Evolutionary conservation across 2,888 invertebrate species (phyloP).

Genomic region (Chrysotoxum bicinctum): DNA sequence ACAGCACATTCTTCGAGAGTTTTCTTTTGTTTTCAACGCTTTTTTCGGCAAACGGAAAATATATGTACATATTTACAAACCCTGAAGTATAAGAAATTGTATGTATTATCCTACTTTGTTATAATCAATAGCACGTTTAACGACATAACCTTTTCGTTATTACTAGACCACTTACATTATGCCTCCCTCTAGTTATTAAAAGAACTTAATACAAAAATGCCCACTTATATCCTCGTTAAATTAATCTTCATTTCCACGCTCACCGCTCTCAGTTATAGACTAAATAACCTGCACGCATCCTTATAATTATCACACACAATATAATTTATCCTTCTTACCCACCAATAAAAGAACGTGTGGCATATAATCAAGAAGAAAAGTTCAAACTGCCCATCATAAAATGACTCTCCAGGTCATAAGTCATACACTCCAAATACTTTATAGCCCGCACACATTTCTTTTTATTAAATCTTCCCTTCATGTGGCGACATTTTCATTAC

Average conservation of each 20-base stretch:
- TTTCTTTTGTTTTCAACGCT: no score
- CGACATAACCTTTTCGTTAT: constrained; percentile 6
- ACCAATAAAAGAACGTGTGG: background rate
- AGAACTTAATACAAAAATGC: background rate
- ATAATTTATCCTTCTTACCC: background rate
- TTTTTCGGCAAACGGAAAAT: no score
- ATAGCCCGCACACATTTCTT: background rate
- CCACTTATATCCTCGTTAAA: constrained; percentile 26
- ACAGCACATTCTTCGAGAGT: no score
- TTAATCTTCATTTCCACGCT: background rate
- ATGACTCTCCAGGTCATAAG: constrained; percentile 4
- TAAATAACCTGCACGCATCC: constrained; percentile 13
- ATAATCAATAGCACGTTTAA: no score
- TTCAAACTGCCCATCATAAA: constrained; percentile 31
- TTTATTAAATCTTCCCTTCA: background rate
- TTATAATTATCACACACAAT: background rate
- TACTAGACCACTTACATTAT: background rate
- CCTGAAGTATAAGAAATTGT: no score
- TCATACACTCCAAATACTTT: background rate
- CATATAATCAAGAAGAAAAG: constrained; percentile 8
- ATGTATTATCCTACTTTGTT: no score
- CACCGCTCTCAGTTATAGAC: background rate
- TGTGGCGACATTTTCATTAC: background rate
- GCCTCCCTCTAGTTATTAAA: background rate
- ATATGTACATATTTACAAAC: no score